Conservation (phyloP, 2,113 vertebrate species). For the Helogale parvula region DNA sequence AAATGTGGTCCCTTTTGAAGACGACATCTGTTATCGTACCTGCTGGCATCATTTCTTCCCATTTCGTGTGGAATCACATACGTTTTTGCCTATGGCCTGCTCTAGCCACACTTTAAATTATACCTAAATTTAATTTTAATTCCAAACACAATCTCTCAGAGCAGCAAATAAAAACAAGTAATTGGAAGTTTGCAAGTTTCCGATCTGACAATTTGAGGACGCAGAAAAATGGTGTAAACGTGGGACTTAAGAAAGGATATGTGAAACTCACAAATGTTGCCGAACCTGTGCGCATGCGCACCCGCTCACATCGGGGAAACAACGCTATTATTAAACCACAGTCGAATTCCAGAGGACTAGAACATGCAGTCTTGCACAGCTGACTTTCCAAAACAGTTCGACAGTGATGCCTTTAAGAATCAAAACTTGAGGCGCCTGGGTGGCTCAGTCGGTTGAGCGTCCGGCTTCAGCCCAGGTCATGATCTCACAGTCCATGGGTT, state of each 20-base stretch:
- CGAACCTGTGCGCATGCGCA: neutral
- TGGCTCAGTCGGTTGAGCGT: no score
- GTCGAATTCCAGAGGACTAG: neutral
- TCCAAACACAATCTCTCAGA: slow-evolving; percentile 40
- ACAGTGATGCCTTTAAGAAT: neutral
- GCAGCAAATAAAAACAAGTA: slow-evolving; percentile 41
- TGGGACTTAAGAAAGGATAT: neutral
- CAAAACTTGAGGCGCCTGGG: neutral
- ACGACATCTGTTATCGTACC: neutral
- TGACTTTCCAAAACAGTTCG: neutral
- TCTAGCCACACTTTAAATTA: neutral
- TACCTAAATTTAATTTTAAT: slow-evolving; percentile 38
- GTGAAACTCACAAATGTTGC: neutral
- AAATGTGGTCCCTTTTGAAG: neutral
- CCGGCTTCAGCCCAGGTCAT: no score
- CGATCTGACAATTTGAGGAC: neutral
- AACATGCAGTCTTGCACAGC: neutral
- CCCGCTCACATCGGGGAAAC: neutral
- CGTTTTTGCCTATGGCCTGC: neutral
- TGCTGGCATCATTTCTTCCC: neutral
- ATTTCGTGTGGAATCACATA: neutral
- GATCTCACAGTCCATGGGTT: no score
- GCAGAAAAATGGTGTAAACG: neutral
- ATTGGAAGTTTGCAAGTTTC: neutral
- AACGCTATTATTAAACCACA: neutral